Percentiles rank a stretch among this genome's conserved stretches.
Evolutionary conservation across 1,140 invertebrate species (phyloP).

Genomic region (Thrips palmi): DNA sequence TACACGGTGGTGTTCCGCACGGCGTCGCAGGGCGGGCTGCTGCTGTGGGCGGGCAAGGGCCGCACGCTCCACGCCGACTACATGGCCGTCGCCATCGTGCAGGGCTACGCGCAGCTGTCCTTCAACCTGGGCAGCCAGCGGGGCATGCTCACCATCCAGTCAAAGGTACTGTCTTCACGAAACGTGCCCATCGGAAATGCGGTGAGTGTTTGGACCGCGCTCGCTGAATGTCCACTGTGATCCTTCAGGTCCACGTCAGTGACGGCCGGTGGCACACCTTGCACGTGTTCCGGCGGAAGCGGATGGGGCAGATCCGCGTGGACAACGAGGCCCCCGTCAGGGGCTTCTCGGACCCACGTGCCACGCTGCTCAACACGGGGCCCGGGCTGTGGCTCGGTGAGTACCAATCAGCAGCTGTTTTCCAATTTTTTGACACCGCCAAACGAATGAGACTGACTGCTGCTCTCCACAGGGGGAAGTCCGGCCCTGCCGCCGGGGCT

Average conservation of each 20-base stretch:
- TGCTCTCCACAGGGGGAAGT: conserved; percentile 8
- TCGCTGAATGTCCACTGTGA: not conserved
- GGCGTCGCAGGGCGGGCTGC: conserved; percentile 37
- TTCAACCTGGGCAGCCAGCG: conserved; percentile 42
- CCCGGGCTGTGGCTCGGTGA: conserved; percentile 54
- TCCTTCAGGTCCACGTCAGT: conserved; percentile 34
- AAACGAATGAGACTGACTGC: not conserved
- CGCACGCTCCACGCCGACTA: conserved; percentile 27
- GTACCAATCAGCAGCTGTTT: not conserved
- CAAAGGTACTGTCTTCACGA: conserved; percentile 20
- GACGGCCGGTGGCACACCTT: conserved; percentile 59
- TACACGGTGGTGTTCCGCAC: conserved; percentile 54
- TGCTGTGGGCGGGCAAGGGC: conserved; percentile 44
- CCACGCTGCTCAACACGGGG: conserved; percentile 50
- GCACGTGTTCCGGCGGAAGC: conserved; percentile 40
- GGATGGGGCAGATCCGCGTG: conserved; percentile 44
- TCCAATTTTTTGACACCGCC: not conserved
- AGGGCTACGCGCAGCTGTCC: conserved; percentile 39
- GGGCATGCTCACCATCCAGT: conserved; percentile 30
- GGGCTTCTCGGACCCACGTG: conserved; percentile 38
- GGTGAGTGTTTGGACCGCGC: not conserved
- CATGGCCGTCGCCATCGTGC: conserved; percentile 36
- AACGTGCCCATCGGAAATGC: not conserved
- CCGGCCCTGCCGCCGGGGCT: conserved; percentile 10
- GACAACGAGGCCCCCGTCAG: conserved; percentile 41